Evolutionary conservation across 2,797 vertebrate genomes (phyloP).

Genomic region (Gila robusta): DNA sequence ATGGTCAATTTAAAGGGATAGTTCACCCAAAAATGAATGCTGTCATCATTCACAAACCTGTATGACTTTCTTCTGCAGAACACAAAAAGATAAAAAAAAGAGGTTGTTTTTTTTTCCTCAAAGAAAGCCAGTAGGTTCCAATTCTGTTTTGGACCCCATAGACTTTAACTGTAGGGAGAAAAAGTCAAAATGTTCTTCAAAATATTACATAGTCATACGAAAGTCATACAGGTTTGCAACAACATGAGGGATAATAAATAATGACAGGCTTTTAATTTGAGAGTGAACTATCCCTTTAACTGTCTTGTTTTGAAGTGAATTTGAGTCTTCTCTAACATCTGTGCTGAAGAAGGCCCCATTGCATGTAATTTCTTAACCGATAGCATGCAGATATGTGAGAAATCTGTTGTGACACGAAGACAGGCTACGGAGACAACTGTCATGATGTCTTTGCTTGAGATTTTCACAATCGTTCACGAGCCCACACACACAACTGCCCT

Average conservation of each 20-base stretch:
- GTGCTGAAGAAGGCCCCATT: conserved; percentile 46
- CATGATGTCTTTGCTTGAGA: conserved; percentile 50
- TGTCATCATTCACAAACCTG: too few species aligned
- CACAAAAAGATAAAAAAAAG: too few species aligned
- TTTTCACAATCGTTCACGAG: conserved; percentile 33
- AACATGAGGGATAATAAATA: not conserved
- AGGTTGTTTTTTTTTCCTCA: not conserved
- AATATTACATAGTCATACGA: too few species aligned
- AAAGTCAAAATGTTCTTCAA: not conserved
- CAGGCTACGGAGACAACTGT: conserved; percentile 58
- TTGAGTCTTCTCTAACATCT: conserved; percentile 13
- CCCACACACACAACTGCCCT: conserved; percentile 40
- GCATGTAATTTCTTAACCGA: conserved; percentile 59
- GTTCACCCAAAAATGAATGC: too few species aligned
- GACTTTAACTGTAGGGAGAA: not conserved
- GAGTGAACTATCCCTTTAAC: not conserved
- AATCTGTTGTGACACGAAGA: conserved; percentile 53
- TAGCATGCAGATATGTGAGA: conserved; percentile 52
- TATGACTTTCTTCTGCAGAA: too few species aligned
- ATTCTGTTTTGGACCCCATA: not conserved
- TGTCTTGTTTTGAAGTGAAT: not conserved
- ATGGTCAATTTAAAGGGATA: not conserved
- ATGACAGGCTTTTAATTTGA: not conserved
- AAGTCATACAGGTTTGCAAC: not conserved
- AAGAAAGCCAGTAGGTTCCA: not conserved